These are phyloP conservation scores for Plectrocnemia conspersa DNA, from an alignment of 1,140 invertebrate species.

Conservation along the genomic window DNA sequence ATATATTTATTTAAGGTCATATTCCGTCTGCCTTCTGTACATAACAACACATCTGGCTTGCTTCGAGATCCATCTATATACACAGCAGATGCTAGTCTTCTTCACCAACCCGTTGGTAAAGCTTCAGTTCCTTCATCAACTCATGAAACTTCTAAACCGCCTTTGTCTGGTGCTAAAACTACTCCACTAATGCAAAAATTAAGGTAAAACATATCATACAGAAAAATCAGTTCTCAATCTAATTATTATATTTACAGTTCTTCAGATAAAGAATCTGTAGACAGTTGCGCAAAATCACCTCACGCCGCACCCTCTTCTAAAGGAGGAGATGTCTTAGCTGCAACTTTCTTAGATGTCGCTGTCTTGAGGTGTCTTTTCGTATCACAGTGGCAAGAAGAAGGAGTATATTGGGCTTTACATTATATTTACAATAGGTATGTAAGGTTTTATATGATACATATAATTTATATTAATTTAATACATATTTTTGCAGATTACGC, in stretches of 20 bases:
- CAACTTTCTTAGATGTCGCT: slow-evolving; percentile 94
- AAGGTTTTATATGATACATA: slow-evolving; percentile 1
- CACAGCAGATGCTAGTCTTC: slow-evolving; percentile 55
- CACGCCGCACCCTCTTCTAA: slow-evolving; percentile 25
- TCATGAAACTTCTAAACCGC: slow-evolving; percentile 39
- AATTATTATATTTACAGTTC: slow-evolving; percentile 40
- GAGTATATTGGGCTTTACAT: slow-evolving; percentile 95
- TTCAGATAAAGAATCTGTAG: slow-evolving; percentile 50
- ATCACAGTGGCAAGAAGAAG: slow-evolving; percentile 96
- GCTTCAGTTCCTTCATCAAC: not conserved
- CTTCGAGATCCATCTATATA: slow-evolving; percentile 53
- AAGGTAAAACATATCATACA: slow-evolving; percentile 44
- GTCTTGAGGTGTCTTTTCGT: slow-evolving; percentile 95
- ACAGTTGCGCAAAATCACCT: slow-evolving; percentile 29
- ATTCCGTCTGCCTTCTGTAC: slow-evolving; percentile 67
- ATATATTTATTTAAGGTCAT: slow-evolving; percentile 55
- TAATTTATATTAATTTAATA: not conserved
- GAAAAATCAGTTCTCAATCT: slow-evolving; percentile 31
- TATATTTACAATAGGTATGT: slow-evolving; percentile 80
- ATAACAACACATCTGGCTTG: slow-evolving; percentile 58
- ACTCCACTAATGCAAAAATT: slow-evolving; percentile 55
- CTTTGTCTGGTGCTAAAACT: slow-evolving; percentile 44
- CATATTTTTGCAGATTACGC: slow-evolving; percentile 58
- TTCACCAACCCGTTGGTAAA: slow-evolving; percentile 44
- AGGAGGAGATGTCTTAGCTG: slow-evolving; percentile 67